Base-by-base conservation (phyloP, 2,113 vertebrate species). In the Phylloscopus trochilus region DNA sequence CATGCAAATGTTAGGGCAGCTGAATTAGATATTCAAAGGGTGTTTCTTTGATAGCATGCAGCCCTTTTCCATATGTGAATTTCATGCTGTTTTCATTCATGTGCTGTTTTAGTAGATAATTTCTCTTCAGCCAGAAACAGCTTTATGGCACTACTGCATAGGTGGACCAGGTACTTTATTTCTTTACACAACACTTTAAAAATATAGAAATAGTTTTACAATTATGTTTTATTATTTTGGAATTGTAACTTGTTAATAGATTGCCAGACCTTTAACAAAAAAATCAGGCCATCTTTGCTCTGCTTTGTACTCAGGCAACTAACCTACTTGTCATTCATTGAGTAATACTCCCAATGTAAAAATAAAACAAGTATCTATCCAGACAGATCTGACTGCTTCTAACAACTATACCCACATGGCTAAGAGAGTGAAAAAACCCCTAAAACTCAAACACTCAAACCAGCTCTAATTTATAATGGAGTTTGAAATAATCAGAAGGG, bases 1-100 rank as follows among this genome's bases (percentile, higher is more conserved):
- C 74, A 90, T 46, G 69, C 66, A 75, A 82, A 78, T 37, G 44
- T 64, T 75, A 82, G 73, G 64, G 77, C 46, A 83, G 56, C 31
- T 64, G 33, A 91, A 89, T 77, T 58, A 89, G 68, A 83, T 77
- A 81, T 81, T 87, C 79, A 80, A 90, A 77, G 63, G 5, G 6
- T 23, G 27, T 47, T 88, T 76, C 76, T 87, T 91, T 46, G 60
- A 77, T 24, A 93, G 63, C 51, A 62, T 9, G 43, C 68, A 74
- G 56, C 1, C 24, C 43, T 63, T 92, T 78, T 43, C 68, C 43
- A 51, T 31, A 59, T 4, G 17, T 30, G 18, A 79, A 82, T 90
- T 87, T 72, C 52, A 79, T 31, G 37, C 37, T 39, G 67, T 37
- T 76, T 85, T 55, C 60, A 72, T 41, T 78, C 27, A 49, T 30